Conservation (phyloP, 2,113 vertebrate genomes). For the Cromileptes altivelis region DNA sequence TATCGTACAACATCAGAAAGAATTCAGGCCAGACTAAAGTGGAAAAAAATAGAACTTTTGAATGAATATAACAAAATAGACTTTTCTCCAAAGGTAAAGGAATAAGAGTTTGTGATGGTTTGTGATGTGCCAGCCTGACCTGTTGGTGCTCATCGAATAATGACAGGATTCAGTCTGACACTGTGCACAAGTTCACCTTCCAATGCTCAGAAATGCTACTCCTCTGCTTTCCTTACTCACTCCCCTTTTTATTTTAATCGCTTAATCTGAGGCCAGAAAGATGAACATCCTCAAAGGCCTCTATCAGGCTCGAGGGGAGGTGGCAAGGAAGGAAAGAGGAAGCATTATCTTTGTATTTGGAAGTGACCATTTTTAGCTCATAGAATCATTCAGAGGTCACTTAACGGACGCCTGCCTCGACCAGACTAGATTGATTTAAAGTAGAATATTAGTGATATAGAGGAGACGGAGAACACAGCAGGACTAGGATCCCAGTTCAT, state of each 20-base stretch:
- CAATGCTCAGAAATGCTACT: conserved; percentile 50
- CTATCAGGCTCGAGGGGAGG: conserved; percentile 11
- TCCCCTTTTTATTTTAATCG: background rate
- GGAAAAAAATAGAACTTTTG: conserved; percentile 83
- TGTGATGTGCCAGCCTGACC: conserved; percentile 66
- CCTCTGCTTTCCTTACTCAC: conserved; percentile 34
- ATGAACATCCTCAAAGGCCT: conserved; percentile 10
- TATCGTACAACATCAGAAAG: conserved; percentile 74
- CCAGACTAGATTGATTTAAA: conserved; percentile 59
- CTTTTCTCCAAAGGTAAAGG: conserved; percentile 77
- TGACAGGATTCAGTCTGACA: conserved; percentile 69
- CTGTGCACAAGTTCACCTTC: conserved; percentile 71
- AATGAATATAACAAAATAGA: conserved; percentile 87
- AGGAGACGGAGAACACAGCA: conserved; percentile 49
- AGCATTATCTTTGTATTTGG: conserved; percentile 58
- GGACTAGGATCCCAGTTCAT: conserved; percentile 58
- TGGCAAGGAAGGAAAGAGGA: conserved; percentile 35
- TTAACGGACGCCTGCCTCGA: conserved; percentile 65
- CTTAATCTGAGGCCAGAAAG: conserved; percentile 18
- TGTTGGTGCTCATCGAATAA: conserved; percentile 64
- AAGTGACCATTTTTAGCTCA: conserved; percentile 77
- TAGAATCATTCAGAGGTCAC: conserved; percentile 80
- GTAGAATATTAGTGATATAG: conserved; percentile 36
- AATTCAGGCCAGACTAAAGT: conserved; percentile 73
- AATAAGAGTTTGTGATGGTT: conserved; percentile 68